Evolutionary conservation across 1,140 invertebrate species (phyloP).

Genomic region (Drosophila subobscura): DNA sequence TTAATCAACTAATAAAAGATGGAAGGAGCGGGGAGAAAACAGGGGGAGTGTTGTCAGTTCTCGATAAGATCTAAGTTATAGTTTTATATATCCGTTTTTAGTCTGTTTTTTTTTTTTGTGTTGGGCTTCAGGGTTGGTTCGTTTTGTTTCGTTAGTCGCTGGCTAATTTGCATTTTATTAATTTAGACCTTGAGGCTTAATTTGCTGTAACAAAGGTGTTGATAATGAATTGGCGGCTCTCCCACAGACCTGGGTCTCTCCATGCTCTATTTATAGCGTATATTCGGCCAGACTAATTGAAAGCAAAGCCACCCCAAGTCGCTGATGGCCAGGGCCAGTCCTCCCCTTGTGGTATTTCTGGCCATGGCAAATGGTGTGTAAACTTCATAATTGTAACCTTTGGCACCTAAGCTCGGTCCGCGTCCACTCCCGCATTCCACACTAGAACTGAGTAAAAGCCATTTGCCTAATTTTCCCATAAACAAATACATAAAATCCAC

Average conservation of each 20-base stretch:
- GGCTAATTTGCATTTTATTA: conserved; percentile 75
- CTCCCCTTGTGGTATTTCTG: conserved; percentile 25
- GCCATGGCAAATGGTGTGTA: conserved; percentile 76
- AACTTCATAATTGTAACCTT: conserved; percentile 82
- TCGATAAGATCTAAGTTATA: conserved; percentile 64
- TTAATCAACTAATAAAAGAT: conserved; percentile 74
- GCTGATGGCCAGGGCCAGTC: too few species aligned
- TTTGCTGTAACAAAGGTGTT: conserved; percentile 81
- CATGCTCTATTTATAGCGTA: conserved; percentile 15
- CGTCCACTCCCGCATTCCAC: conserved; percentile 7
- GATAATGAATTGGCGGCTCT: conserved; percentile 72
- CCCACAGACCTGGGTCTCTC: conserved; percentile 2
- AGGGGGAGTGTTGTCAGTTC: conserved; percentile 24
- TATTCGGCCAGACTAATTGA: conserved; percentile 46
- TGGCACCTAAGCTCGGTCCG: conserved; percentile 56
- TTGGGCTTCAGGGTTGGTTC: conserved; percentile 4
- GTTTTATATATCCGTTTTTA: conserved; percentile 9
- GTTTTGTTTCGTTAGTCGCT: conserved; percentile 29
- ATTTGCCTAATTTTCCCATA: conserved; percentile 83
- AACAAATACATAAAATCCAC: conserved; percentile 83
- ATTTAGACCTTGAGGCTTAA: conserved; percentile 67
- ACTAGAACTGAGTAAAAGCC: conserved; percentile 65
- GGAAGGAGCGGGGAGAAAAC: background rate
- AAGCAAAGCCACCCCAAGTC: conserved; percentile 25
- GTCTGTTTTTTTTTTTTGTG: conserved; percentile 22